phyloP scores from a whole-genome alignment of 2,113 vertebrate genomes.

The Craseonycteris thonglongyai region DNA sequence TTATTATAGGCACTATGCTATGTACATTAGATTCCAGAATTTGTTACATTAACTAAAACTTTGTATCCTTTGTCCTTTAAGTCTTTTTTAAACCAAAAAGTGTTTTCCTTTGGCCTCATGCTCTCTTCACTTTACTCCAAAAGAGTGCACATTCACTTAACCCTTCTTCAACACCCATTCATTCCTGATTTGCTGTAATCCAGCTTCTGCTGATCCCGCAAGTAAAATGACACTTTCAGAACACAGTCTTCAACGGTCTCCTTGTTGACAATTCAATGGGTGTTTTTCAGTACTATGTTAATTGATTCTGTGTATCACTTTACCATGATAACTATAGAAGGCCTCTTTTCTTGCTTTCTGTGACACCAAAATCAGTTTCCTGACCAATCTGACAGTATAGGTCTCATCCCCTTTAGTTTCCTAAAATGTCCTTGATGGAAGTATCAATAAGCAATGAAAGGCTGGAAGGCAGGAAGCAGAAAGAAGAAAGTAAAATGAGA shows the following conservation, averaged over 20 bases:
- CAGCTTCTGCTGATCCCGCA: not conserved
- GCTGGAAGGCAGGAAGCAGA: conserved; percentile 51
- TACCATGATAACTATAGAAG: not conserved
- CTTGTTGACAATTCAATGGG: not conserved
- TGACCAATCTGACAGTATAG: not conserved
- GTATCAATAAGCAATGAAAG: conserved; percentile 46
- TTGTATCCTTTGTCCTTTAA: not conserved
- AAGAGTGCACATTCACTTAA: not conserved
- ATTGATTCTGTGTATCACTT: not conserved
- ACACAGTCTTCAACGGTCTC: not conserved
- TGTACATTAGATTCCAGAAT: not conserved
- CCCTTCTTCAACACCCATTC: not conserved
- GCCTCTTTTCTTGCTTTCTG: not conserved
- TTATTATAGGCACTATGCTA: not conserved
- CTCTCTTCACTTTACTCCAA: not conserved
- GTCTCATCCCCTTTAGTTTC: not conserved
- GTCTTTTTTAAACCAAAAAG: not conserved
- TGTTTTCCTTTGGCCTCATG: not conserved
- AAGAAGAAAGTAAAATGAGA: conserved; percentile 60
- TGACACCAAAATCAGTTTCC: not conserved
- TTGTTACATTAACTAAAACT: not conserved
- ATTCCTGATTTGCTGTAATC: not conserved
- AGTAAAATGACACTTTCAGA: not conserved
- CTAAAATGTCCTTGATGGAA: conserved; percentile 36
- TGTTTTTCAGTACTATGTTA: not conserved